Conservation (phyloP, 2,113 vertebrate species). For the Barnardius zonarius region DNA sequence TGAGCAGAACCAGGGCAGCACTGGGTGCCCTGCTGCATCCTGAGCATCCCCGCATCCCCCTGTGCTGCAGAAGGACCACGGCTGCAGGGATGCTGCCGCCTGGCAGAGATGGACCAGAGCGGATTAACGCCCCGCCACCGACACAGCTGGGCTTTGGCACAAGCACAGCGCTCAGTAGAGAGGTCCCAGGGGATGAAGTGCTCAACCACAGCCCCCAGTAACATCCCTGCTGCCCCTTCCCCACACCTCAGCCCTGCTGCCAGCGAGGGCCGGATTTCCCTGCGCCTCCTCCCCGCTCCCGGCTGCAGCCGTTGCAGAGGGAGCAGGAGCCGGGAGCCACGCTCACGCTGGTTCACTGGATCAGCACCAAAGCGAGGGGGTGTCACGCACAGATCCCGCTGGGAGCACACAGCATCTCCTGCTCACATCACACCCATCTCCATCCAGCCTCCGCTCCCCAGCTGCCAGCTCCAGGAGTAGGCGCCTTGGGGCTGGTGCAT, state of each 20-base stretch:
- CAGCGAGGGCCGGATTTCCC: not conserved
- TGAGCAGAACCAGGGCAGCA: not conserved
- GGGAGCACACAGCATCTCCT: not conserved
- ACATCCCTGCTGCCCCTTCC: not conserved
- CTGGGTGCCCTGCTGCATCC: not conserved
- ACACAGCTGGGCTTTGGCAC: not conserved
- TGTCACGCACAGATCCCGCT: not conserved
- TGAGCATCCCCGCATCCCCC: not conserved
- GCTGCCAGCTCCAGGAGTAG: fast-evolving
- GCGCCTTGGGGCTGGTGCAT: not conserved
- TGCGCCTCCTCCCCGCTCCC: not conserved
- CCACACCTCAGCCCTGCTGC: not conserved
- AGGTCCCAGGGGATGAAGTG: not conserved
- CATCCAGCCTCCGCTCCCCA: not conserved
- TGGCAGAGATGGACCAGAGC: fast-evolving
- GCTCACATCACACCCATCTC: not conserved
- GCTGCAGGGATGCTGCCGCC: not conserved
- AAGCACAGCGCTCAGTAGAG: not conserved
- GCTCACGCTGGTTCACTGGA: not conserved
- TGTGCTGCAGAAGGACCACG: fast-evolving
- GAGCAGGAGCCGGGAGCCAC: not conserved
- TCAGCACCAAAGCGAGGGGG: not conserved
- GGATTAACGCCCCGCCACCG: fast-evolving
- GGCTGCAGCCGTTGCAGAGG: not conserved
- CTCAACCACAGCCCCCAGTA: not conserved